A percentile compares a stretch with the other conserved stretches of the same genome.
These are phyloP conservation scores for Pseudorectes ferrugineus DNA, from an alignment of 2,113 vertebrate genomes.

Conservation along the genomic window DNA sequence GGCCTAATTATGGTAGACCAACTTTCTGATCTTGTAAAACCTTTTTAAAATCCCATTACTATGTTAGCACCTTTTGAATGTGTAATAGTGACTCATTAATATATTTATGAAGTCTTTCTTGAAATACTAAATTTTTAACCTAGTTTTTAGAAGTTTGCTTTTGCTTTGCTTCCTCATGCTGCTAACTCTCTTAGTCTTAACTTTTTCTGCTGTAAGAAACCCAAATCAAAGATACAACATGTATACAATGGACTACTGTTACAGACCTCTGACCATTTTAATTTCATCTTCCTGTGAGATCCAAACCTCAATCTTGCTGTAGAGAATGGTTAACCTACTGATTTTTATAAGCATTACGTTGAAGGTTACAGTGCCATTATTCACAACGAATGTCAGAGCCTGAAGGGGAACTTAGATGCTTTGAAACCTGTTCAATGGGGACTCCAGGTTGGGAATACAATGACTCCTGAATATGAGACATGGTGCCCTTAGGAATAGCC, in stretches of 20 bases:
- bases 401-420: not conserved
- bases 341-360: not conserved
- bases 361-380: not conserved
- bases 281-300: not conserved
- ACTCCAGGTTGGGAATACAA: not conserved
- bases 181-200: not conserved
- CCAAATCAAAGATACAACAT: not conserved
- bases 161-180: not conserved
- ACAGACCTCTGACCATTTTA: not conserved
- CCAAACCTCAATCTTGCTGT: not conserved
- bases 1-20: not conserved
- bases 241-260: not conserved
- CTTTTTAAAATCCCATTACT: not conserved
- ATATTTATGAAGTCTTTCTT: not conserved
- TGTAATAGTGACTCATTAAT: not conserved
- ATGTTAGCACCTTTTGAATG: not conserved
- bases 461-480: rapidly evolving
- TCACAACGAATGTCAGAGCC: not conserved
- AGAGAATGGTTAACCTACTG: not conserved
- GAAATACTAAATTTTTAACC: not conserved
- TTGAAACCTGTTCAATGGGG: not conserved
- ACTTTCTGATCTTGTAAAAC: not conserved
- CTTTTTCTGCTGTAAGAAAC: not conserved
- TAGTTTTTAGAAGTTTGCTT: not conserved
- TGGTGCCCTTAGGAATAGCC: not conserved